These are phyloP conservation scores for Chelonus formosanus DNA, from an alignment of 2,888 invertebrate species.

Conservation along the genomic window DNA sequence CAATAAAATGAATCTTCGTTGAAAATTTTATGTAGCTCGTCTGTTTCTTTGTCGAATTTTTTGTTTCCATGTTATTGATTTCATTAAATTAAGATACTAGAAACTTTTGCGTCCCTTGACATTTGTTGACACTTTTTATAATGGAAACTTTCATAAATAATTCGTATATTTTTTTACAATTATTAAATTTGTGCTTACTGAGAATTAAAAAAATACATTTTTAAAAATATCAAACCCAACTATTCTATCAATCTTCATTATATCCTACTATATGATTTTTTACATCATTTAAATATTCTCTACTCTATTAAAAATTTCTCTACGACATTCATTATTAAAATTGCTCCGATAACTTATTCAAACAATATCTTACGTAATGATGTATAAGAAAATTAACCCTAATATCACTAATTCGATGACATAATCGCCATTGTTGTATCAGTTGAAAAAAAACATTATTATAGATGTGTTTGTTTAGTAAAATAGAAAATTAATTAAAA, in stretches of 20 bases:
- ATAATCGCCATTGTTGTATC: neutral
- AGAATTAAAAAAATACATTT: conserved; percentile 43
- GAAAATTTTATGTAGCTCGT: no score
- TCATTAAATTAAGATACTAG: no score
- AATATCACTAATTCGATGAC: conserved; percentile 36
- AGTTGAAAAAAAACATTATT: neutral
- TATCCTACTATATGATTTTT: conserved; percentile 18
- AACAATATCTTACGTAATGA: conserved; percentile 12
- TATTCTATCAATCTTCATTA: conserved; percentile 13
- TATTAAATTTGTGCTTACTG: conserved; percentile 41
- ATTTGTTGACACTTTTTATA: neutral
- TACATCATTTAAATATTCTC: conserved; percentile 28
- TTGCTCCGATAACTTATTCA: conserved; percentile 15
- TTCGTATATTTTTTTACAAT: conserved; percentile 6
- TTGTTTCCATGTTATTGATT: no score
- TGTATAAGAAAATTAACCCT: conserved; percentile 34
- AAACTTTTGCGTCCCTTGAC: no score
- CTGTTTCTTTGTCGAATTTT: no score
- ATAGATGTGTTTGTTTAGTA: neutral
- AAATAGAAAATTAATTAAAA: conserved; percentile 71
- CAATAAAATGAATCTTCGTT: no score
- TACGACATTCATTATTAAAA: conserved; percentile 25
- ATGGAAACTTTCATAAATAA: conserved; percentile 11
- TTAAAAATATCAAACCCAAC: conserved; percentile 28
- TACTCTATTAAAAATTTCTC: conserved; percentile 30